Base-by-base conservation (phyloP, 1,140 invertebrate genomes). In the Ostrea denselamellosa region DNA sequence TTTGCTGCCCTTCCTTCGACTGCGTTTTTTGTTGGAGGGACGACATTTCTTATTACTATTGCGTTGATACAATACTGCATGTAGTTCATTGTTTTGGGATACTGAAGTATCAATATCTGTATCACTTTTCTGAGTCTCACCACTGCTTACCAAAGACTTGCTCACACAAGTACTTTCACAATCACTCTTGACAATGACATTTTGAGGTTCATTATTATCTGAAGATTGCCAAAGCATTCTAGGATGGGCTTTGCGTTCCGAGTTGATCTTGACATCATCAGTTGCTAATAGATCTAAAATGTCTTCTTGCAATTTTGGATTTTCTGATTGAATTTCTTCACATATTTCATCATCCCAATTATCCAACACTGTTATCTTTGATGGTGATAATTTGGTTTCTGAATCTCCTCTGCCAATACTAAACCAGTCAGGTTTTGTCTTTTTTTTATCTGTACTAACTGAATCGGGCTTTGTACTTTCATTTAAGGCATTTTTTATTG, bases 331-430 rank as follows among this genome's bases (percentile, higher is more conserved):
- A 34, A 34, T 28, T 77, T 77, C 68, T 77, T 77, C 68, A 28
- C 9, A 77, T 77, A 77, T 77, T 77, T 77, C 68, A 77, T 77
- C 68, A 77, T 77, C 68, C 68, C 68, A 77, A 25, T 77, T 77
- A 10, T 77, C 68, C 14, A 34, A 28, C 25, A 77, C 68, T 77
- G 28, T 77, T 9, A 77, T 77, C 22, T 77, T 77, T 77, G 68
- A 77, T 34, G 68, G 68, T 4, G 68, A 77, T 4, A 77, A 17
- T 77, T 77, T 77, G 28, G 10, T 14, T 28, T 77, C 68, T 10
- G 68, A 77, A 14, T 77, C 68, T 2, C 25, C 8, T 25, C 68
- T 77, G 14, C 25, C 68, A 77, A 77, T 28, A 14, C 68, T 77
- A 25, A 77, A 77, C 68, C 68, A 77, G 25, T 77, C 68, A 28